Base-by-base conservation (phyloP, 1,140 invertebrate species). In the Aporrectodea caliginosa region DNA sequence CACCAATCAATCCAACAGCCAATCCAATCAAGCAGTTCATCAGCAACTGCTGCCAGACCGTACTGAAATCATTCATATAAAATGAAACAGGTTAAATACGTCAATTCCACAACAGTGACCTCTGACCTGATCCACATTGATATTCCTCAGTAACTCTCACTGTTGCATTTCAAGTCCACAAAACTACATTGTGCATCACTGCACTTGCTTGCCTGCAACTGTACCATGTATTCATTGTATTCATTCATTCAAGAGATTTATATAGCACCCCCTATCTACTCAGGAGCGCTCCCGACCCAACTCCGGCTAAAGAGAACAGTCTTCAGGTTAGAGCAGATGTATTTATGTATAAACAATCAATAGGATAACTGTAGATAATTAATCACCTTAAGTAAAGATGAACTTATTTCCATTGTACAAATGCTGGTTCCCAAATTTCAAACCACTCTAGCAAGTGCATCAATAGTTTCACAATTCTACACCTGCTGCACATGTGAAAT, bases 1-100 rank as follows among this genome's bases (percentile, higher is more conserved):
- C 88, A 6, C 87, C 87, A 33, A 89, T 83, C 2, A 87, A 75
- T 22, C 88, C 88, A 31, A 89, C 85, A 71, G 83, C 81, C 79
- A 88, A 86, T 22, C 88, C 88, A 78, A 89, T 89, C 0, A 88
- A 43, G 2, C 86, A 88, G 87, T 89, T 89, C 83, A 89, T 86
- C 16, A 87, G 35, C 88, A 88, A 89, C 33, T 83, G 82, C n/a
- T 85, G 83, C 81, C 84, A 83, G 80, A 85, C 84, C 12, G 83
- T 80, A 73, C 84, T 85, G 71, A 0, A 81, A 80, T 71, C 32
- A 75, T 35, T 78, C 33, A 32, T 31, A 34, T 30, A 27, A 29
- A 73, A 2, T 78, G n/a, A n/a, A n/a, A n/a, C n/a, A n/a, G 29
- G 68, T 78, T 12, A 33, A 27, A 73, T 34, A n/a, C 16, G 16